Conservation (phyloP, 1,140 invertebrate genomes). For the Latrodectus geometricus region DNA sequence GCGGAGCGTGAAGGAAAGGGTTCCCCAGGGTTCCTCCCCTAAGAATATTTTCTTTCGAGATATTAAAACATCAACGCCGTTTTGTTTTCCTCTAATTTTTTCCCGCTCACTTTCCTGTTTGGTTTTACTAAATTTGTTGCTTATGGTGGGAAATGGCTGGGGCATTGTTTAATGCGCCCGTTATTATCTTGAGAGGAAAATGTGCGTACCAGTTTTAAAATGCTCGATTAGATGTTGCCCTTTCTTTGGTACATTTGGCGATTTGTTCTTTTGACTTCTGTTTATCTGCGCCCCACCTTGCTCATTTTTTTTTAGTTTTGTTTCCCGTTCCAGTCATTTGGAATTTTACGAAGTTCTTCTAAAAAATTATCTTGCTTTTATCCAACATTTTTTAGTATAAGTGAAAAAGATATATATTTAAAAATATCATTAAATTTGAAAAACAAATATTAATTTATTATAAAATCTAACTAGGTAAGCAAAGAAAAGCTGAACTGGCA, state of each 20-base stretch:
- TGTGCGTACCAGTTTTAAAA: background rate
- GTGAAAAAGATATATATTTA: too few species aligned
- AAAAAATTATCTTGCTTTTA: too few species aligned
- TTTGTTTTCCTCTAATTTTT: background rate
- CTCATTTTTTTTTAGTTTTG: background rate
- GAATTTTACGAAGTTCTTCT: too few species aligned
- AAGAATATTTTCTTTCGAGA: background rate
- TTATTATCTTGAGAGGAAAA: background rate
- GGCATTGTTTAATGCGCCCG: background rate
- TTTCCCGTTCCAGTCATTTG: background rate
- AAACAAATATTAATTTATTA: too few species aligned
- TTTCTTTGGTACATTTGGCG: background rate
- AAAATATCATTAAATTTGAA: too few species aligned
- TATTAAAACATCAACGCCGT: background rate
- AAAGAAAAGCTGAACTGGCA: too few species aligned
- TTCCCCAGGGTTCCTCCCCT: background rate
- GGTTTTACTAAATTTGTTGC: background rate
- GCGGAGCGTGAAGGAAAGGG: too few species aligned
- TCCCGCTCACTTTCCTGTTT: background rate
- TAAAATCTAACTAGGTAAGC: too few species aligned
- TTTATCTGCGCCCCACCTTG: background rate
- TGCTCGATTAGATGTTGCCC: background rate
- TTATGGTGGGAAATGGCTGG: background rate
- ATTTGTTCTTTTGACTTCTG: background rate
- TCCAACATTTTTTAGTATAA: too few species aligned